Evolutionary conservation across 1,140 invertebrate genomes (phyloP), one percentile per base, ranked within the genome.

Genomic region (Atopsyche davidsoni): DNA sequence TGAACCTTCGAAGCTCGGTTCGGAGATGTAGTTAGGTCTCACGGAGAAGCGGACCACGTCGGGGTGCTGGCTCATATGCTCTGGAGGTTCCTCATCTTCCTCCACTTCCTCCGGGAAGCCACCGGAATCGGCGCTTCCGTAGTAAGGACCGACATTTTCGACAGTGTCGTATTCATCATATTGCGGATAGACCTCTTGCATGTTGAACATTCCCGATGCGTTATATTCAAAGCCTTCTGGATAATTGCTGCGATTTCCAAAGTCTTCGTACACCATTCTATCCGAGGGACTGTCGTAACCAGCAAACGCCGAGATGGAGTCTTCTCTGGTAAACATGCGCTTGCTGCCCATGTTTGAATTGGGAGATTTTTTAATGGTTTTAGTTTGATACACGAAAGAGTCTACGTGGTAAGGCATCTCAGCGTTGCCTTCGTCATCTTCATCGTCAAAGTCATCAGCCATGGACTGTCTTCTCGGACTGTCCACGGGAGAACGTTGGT

Each of bases 341-440:
- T 68, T 73, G 18, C 59, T 62, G 0, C 65, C 66, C 60, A 70
- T 72, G 0, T 65, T 53, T 55, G 67, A 61, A 58, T 68, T 72
- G 9, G 72, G 72, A 39, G 72, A 68, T 47, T 70, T 62, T 64
- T 73, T 75, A 39, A 75, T 75, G 24, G 72, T 75, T 42, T 72
- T 70, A 1, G 71, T 62, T 4, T 69, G 69, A 53, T 73, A 73
- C 10, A 70, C 69, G 41, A 73, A 75, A 45, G 71, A 68, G 18
- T 75, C 72, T 6, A 71, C 70, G 28, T 55, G 52, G 46, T 55
- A 58, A 66, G 67, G 9, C 64, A 68, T 3, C 61, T 44, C 18
- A 55, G 57, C 45, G 64, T 53, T 41, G 14, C n/a, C 62, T 16
- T 69, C 64, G 3, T 69, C 68, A 3, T 63, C 38, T 16, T 57